Conservation (phyloP, 2,888 invertebrate genomes). For the Mesoligia furuncula region DNA sequence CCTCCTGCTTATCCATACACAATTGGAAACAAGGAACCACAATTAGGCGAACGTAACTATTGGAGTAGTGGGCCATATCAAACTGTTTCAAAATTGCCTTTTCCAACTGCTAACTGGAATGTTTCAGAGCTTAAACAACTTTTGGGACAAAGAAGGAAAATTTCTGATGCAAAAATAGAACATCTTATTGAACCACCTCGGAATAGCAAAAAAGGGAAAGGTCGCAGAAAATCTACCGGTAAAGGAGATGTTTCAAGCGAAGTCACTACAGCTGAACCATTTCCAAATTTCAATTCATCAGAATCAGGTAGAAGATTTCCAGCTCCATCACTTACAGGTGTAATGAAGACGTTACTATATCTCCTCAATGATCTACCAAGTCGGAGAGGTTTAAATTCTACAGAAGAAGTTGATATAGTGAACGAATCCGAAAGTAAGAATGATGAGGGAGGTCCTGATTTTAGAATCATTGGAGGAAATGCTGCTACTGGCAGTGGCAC, state of each 20-base stretch:
- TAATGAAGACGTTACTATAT: constrained; percentile 43
- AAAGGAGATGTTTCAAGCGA: constrained; percentile 1
- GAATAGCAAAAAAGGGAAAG: constrained; percentile 13
- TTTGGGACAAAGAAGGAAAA: constrained; percentile 33
- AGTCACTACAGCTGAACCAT: constrained; percentile 1
- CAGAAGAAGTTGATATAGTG: constrained; percentile 17
- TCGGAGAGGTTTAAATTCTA: constrained; percentile 29
- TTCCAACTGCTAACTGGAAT: constrained; percentile 26
- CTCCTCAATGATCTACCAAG: constrained; percentile 30
- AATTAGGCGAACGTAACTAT: constrained; percentile 7
- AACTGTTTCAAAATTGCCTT: constrained; percentile 19
- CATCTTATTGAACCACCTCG: constrained; percentile 36
- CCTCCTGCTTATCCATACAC: constrained; percentile 4
- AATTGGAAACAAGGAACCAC: background rate
- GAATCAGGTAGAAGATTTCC: constrained; percentile 45
- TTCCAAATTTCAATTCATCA: constrained; percentile 21
- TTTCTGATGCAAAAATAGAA: constrained; percentile 40
- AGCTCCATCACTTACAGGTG: constrained; percentile 15
- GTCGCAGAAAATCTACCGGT: background rate
- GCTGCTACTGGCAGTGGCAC: constrained; percentile 83
- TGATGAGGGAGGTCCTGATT: constrained; percentile 66
- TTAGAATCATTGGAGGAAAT: constrained; percentile 82
- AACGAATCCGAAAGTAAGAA: constrained; percentile 46
- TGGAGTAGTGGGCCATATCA: constrained; percentile 32
- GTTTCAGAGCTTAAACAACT: background rate